Conservation (phyloP, 2,113 vertebrate genomes). For the Garra rufa region DNA sequence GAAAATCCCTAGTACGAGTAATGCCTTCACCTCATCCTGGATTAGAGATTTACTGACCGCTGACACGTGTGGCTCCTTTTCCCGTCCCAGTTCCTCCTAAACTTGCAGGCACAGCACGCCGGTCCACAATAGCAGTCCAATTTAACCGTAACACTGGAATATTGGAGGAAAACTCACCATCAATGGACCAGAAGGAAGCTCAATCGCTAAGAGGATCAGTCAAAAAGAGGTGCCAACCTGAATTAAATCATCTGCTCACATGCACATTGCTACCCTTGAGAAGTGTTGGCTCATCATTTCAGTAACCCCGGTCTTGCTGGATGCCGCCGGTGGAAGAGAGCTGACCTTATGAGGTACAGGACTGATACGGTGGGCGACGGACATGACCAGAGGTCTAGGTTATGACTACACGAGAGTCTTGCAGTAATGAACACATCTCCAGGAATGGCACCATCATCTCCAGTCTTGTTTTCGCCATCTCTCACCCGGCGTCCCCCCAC, state of each 20-base stretch:
- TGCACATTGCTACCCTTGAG: slow-evolving; percentile 13
- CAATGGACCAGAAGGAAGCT: slow-evolving; percentile 35
- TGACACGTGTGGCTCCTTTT: slow-evolving; percentile 70
- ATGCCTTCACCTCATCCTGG: slow-evolving; percentile 73
- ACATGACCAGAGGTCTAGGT: slow-evolving; percentile 29
- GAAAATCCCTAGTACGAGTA: slow-evolving; percentile 81
- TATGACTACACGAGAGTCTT: slow-evolving; percentile 57
- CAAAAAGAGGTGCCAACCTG: slow-evolving; percentile 6
- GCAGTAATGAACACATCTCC: slow-evolving; percentile 68
- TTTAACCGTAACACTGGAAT: neutral
- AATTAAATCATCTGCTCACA: slow-evolving; percentile 24
- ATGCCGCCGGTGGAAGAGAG: neutral
- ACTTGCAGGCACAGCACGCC: slow-evolving; percentile 9
- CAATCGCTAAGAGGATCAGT: slow-evolving; percentile 5
- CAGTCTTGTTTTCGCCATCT: slow-evolving; percentile 60
- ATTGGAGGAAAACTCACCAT: slow-evolving; percentile 32
- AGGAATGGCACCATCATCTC: slow-evolving; percentile 66
- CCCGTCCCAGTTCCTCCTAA: slow-evolving; percentile 37
- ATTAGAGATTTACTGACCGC: slow-evolving; percentile 87
- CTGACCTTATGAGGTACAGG: neutral
- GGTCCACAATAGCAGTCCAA: slow-evolving; percentile 13
- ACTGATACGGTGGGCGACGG: neutral
- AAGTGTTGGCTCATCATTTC: slow-evolving; percentile 35
- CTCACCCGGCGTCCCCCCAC: neutral
- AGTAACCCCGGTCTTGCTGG: slow-evolving; percentile 19